phyloP scores from a whole-genome alignment of 2,797 vertebrate species.

The Hyperoplus immaculatus region DNA sequence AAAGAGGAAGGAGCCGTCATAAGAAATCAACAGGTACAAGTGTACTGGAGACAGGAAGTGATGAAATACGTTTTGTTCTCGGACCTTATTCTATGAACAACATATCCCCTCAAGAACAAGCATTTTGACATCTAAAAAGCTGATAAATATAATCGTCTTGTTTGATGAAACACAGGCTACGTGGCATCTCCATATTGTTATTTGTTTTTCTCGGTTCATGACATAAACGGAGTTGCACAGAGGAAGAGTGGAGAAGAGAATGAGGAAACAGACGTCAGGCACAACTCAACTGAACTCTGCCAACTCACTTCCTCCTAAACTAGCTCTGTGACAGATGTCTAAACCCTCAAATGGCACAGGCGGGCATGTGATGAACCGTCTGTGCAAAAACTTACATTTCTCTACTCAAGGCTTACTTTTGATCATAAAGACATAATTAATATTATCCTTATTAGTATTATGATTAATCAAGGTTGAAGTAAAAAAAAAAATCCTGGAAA shows the following conservation, averaged over 20 bases:
- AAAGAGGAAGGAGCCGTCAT: conserved; percentile 12
- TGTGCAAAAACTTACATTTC: not conserved
- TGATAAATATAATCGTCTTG: not conserved
- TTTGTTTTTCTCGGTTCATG: conserved; percentile 4
- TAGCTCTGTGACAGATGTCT: conserved; percentile 46
- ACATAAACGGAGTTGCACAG: conserved; percentile 37
- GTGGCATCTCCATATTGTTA: conserved; percentile 5
- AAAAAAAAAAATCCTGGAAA: not conserved
- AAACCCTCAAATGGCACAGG: conserved; percentile 30
- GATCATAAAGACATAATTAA: not conserved
- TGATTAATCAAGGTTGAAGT: too few species aligned
- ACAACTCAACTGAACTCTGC: conserved; percentile 74
- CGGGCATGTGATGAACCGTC: conserved; percentile 28
- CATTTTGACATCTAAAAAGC: too few species aligned
- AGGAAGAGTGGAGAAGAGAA: conserved; percentile 56
- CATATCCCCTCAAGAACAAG: not conserved
- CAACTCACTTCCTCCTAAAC: conserved; percentile 78
- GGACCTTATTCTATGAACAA: not conserved
- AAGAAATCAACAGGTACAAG: conserved; percentile 20
- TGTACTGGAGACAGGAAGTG: conserved; percentile 7
- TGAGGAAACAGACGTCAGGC: conserved; percentile 73
- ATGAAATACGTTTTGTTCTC: not conserved
- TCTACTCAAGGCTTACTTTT: not conserved
- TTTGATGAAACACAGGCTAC: not conserved
- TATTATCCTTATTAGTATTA: too few species aligned